These are phyloP conservation scores for Andrena bucephala DNA, from an alignment of 2,888 invertebrate species.

Conservation along the genomic window DNA sequence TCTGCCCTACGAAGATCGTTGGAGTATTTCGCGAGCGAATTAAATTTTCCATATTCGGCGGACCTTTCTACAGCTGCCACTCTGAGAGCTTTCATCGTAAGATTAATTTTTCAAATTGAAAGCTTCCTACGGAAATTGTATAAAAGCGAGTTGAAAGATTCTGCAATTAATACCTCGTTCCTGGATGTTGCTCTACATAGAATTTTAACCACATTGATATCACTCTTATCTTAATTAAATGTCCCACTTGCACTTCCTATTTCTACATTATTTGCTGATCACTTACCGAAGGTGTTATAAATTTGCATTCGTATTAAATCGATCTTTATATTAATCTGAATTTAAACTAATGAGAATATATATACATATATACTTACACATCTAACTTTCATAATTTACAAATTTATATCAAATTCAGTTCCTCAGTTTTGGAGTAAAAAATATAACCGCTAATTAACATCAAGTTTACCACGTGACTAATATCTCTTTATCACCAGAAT, in stretches of 20 bases:
- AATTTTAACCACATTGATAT: neutral
- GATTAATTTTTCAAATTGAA: slow-evolving; percentile 52
- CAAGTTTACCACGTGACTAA: too few species aligned
- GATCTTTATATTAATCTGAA: too few species aligned
- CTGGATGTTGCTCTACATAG: neutral
- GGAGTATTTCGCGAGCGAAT: slow-evolving; percentile 48
- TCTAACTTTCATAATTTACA: too few species aligned
- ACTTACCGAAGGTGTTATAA: too few species aligned
- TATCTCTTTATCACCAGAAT: too few species aligned
- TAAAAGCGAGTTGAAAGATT: neutral
- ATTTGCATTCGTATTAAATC: too few species aligned
- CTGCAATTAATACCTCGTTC: slow-evolving; percentile 15
- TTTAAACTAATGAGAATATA: too few species aligned
- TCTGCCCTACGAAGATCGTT: slow-evolving; percentile 38
- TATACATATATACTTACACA: too few species aligned
- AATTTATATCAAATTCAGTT: too few species aligned
- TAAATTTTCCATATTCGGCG: slow-evolving; percentile 46
- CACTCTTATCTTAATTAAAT: neutral
- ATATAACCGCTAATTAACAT: too few species aligned
- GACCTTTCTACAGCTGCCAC: slow-evolving; percentile 8
- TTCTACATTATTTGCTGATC: neutral
- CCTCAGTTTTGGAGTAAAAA: too few species aligned
- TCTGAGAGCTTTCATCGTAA: slow-evolving; percentile 33
- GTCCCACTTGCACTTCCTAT: neutral
- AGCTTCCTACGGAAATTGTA: neutral